Percentiles rank a stretch among this genome's conserved stretches.
These are phyloP conservation scores for Limnothrissa miodon DNA, from an alignment of 2,113 vertebrate species.

Conservation along the genomic window DNA sequence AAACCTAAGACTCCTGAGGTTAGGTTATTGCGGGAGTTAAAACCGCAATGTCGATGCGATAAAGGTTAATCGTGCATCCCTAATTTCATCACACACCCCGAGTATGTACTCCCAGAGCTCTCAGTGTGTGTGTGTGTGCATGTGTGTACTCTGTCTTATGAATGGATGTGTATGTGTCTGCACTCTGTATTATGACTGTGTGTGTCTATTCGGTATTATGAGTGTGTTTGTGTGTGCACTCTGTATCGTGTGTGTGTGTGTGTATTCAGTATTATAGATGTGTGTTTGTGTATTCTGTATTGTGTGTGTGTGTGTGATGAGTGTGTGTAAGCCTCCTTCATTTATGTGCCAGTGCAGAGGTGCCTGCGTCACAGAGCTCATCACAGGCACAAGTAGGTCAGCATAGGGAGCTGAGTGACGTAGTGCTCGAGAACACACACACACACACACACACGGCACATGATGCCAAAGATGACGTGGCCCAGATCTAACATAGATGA, in stretches of 20 bases:
- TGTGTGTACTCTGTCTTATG: background rate
- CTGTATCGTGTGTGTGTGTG: background rate
- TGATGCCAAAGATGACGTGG: too few relatives aligned
- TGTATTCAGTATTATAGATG: too few relatives aligned
- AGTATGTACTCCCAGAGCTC: too few relatives aligned
- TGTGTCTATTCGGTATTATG: too few relatives aligned
- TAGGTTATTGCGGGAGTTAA: too few relatives aligned
- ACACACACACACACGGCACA: too few relatives aligned
- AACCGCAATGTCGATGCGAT: too few relatives aligned
- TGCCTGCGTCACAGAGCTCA: background rate
- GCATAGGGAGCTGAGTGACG: background rate
- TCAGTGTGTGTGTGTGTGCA: background rate
- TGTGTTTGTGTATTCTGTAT: constrained; percentile 8
- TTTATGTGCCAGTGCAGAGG: background rate
- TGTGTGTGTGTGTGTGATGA: background rate
- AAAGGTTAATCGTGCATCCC: too few relatives aligned
- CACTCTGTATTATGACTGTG: too few relatives aligned
- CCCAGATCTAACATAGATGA: too few relatives aligned
- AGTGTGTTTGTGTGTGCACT: constrained; percentile 1
- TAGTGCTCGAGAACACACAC: background rate
- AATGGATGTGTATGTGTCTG: background rate
- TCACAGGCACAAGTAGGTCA: background rate
- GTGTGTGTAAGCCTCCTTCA: background rate
- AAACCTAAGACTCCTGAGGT: too few relatives aligned
- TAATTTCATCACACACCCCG: too few relatives aligned